A percentile compares a stretch with the other conserved stretches of the same genome.
Evolutionary conservation across 2,888 invertebrate species (phyloP).

Genomic region (Drosophila paracracens): DNA sequence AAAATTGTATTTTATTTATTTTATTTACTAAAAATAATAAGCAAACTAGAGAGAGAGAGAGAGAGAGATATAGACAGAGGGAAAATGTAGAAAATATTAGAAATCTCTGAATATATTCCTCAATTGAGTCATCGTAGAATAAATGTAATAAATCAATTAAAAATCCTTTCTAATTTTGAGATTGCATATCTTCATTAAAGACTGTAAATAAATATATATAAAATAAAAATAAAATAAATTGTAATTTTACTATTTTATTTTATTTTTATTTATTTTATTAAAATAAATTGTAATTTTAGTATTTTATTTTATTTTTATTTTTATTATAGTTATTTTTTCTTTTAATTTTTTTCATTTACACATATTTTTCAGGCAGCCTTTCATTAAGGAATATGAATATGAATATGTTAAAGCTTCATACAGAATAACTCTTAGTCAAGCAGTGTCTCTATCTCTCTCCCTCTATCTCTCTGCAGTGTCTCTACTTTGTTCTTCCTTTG

Average conservation of each 20-base stretch:
- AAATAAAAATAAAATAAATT: neutral
- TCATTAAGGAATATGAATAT: neutral
- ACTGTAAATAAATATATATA: neutral
- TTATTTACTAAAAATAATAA: no score
- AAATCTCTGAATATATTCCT: neutral
- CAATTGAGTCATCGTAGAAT: neutral
- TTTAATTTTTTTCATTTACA: neutral
- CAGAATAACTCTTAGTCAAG: neutral
- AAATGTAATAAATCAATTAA: neutral
- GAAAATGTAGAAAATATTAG: neutral
- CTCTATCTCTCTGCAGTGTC: neutral
- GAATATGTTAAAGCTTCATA: neutral
- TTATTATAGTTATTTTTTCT: neutral
- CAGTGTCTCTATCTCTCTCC: neutral
- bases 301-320: neutral
- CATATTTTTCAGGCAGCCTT: neutral
- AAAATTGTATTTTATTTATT: no score
- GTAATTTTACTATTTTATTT: neutral
- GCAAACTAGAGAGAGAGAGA: no score
- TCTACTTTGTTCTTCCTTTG: slow-evolving; percentile 27
- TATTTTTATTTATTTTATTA: neutral
- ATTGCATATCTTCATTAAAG: neutral
- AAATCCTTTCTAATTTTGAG: neutral
- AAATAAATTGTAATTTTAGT: neutral
- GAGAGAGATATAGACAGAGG: no score